These are phyloP conservation scores for Aplochiton taeniatus DNA, from an alignment of 2,797 vertebrate genomes.

Conservation along the genomic window DNA sequence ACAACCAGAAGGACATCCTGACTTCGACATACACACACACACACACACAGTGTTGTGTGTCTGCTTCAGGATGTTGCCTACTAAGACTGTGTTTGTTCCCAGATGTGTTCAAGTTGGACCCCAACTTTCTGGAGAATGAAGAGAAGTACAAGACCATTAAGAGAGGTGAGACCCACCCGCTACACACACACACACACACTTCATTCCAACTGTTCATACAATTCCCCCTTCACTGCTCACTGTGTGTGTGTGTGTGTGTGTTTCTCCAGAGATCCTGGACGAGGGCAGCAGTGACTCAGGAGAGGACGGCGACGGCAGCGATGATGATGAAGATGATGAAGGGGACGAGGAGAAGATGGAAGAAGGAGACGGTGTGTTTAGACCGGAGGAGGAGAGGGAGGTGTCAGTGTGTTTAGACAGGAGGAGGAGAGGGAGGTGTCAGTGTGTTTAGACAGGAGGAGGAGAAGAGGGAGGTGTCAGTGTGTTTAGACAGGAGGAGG, in stretches of 20 bases:
- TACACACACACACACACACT: too few species aligned
- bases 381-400: not conserved
- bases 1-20: not conserved
- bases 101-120: slow-evolving; percentile 99
- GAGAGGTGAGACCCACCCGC: slow-evolving; percentile 86
- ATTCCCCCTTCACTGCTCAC: too few species aligned
- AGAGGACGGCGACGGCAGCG: slow-evolving; percentile 85
- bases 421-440: too few species aligned
- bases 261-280: slow-evolving; percentile 89
- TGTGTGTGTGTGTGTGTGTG: not conserved
- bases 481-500: too few species aligned
- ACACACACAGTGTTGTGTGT: too few species aligned
- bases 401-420: too few species aligned
- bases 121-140: slow-evolving; percentile 93
- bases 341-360: slow-evolving; percentile 76
- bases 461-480: too few species aligned
- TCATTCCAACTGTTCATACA: too few species aligned
- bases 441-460: too few species aligned
- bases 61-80: not conserved
- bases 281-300: slow-evolving; percentile 93
- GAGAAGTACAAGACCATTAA: slow-evolving; percentile 95
- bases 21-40: not conserved
- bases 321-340: slow-evolving; percentile 84
- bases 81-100: slow-evolving; percentile 38
- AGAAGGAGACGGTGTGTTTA: slow-evolving; percentile 56